These are phyloP conservation scores for Caenorhabditis sp. DNA, from an alignment of 2,888 invertebrate genomes.

Conservation along the genomic window DNA sequence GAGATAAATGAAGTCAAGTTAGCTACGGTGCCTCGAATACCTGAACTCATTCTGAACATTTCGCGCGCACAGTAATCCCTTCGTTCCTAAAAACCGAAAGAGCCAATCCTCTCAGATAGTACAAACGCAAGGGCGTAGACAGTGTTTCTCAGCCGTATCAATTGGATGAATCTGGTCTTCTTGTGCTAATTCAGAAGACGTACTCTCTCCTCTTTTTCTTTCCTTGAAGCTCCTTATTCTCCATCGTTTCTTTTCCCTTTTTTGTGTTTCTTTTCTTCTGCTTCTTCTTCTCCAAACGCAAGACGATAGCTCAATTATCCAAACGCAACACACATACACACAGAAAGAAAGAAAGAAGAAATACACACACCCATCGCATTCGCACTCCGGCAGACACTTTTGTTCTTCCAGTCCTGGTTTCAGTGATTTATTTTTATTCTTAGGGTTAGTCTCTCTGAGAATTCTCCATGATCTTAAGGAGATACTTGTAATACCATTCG, in stretches of 20 bases:
- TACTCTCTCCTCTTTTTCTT: conserved; percentile 7
- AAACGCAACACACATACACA: conserved; percentile 55
- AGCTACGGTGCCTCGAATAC: too few species aligned
- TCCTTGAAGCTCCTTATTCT: conserved; percentile 20
- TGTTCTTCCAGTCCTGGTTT: conserved; percentile 40
- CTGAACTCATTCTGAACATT: too few species aligned
- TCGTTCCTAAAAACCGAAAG: neutral
- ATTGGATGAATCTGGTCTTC: conserved; percentile 35
- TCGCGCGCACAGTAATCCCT: neutral
- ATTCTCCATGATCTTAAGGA: too few species aligned
- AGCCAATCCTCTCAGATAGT: neutral
- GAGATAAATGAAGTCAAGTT: too few species aligned
- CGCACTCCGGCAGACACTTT: conserved; percentile 42
- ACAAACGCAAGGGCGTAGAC: conserved; percentile 7
- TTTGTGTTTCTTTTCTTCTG: conserved; percentile 31
- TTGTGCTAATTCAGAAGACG: conserved; percentile 17
- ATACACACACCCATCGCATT: conserved; percentile 53
- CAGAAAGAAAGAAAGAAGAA: conserved; percentile 14
- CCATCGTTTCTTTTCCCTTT: conserved; percentile 23
- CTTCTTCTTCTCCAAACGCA: conserved; percentile 48
- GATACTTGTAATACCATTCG: too few species aligned
- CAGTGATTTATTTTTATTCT: conserved; percentile 12
- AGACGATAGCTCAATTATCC: conserved; percentile 66
- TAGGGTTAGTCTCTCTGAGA: too few species aligned
- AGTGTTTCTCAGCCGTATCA: conserved; percentile 39